A percentile compares a stretch with the other conserved stretches of the same genome.
Conservation (phyloP, 2,888 invertebrate genomes). For the Dryobotodes eremita region DNA sequence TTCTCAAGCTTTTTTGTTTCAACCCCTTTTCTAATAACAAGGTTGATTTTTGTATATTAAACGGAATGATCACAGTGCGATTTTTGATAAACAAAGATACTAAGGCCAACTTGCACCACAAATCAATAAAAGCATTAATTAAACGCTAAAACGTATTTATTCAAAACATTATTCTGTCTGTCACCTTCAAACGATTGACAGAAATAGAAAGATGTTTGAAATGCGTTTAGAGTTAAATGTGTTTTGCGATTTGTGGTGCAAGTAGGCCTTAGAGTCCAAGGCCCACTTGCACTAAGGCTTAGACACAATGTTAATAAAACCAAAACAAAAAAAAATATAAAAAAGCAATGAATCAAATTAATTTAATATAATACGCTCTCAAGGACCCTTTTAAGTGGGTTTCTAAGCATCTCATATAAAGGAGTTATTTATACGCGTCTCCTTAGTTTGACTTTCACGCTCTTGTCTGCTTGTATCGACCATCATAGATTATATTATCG, state of each 20-base stretch:
- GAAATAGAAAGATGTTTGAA: too few species aligned
- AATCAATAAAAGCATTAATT: background rate
- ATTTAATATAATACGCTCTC: background rate
- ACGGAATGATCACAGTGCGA: background rate
- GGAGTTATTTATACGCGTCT: background rate
- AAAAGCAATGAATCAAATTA: background rate
- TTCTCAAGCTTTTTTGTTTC: too few species aligned
- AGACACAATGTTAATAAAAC: background rate
- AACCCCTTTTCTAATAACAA: background rate
- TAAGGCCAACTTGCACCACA: background rate
- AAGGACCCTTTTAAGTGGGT: background rate
- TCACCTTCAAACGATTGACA: background rate
- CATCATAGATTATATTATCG: conserved; percentile 21
- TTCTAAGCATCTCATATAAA: background rate
- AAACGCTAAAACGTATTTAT: background rate
- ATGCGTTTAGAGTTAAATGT: background rate
- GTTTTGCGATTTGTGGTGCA: background rate
- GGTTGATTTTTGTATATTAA: background rate
- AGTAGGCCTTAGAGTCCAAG: background rate
- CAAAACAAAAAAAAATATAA: background rate
- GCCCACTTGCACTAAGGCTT: background rate
- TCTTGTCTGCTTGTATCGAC: conserved; percentile 3
- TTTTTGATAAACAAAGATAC: background rate
- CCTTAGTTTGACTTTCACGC: background rate
- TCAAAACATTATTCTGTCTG: background rate